Percentiles rank a stretch among this genome's conserved stretches.
Conservation (phyloP, 2,113 vertebrate species). For the Nibea coibor region DNA sequence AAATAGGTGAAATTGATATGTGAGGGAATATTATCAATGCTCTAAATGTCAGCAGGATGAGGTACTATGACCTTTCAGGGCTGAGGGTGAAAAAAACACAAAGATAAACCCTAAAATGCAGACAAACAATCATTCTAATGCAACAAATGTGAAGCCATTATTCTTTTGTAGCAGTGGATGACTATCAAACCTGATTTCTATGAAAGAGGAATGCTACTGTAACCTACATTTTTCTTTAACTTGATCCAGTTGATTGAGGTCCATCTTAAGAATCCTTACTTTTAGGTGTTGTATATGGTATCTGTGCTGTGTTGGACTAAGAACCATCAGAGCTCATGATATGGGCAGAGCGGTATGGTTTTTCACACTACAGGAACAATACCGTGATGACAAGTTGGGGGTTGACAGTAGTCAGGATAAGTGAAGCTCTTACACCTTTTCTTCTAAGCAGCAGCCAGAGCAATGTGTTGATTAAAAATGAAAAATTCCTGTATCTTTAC, state of each 20-base stretch:
- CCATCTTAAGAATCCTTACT: background rate
- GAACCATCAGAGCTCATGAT: background rate
- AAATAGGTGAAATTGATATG: conserved; percentile 89
- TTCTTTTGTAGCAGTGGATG: conserved; percentile 45
- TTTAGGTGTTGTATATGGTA: background rate
- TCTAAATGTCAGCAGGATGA: conserved; percentile 84
- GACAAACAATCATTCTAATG: conserved; percentile 75
- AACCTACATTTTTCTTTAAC: conserved; percentile 7
- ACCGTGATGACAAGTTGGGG: background rate
- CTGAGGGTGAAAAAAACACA: conserved; percentile 66
- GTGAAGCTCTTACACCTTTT: background rate
- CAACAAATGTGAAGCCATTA: conserved; percentile 67
- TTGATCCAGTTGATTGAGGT: conserved; percentile 5
- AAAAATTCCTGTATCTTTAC: background rate
- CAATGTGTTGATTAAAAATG: background rate
- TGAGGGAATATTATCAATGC: conserved; percentile 87
- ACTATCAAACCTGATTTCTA: conserved; percentile 30
- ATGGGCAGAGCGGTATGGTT: background rate
- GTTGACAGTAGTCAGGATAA: background rate
- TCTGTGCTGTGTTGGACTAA: background rate
- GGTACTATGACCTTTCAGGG: conserved; percentile 79
- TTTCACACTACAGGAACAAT: background rate
- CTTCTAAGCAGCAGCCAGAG: background rate
- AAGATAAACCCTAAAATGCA: conserved; percentile 76
- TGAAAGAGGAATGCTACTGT: conserved; percentile 17